These are phyloP conservation scores for Marasmarcha lunaedactyla DNA, from an alignment of 2,888 invertebrate genomes.

Conservation along the genomic window DNA sequence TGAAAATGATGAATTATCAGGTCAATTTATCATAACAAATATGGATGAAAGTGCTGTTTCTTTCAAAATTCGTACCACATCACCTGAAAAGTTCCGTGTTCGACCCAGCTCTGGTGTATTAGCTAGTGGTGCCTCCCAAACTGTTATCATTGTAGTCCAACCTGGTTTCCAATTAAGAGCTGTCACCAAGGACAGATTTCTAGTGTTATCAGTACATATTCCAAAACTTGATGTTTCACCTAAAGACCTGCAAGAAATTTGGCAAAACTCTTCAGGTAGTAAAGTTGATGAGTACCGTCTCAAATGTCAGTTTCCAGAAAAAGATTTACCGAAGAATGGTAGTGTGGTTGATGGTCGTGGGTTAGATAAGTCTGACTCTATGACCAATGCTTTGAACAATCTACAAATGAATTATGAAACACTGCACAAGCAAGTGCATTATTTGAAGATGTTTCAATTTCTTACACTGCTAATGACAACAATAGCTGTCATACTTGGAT, in stretches of 20 bases:
- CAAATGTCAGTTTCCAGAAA: conserved; percentile 73
- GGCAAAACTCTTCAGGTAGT: conserved; percentile 74
- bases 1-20: conserved; percentile 75
- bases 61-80: conserved; percentile 91
- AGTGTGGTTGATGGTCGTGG: conserved; percentile 26
- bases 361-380: conserved; percentile 81
- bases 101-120: conserved; percentile 88
- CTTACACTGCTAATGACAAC: conserved; percentile 36
- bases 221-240: conserved; percentile 67
- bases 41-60: conserved; percentile 63
- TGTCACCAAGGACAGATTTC: conserved; percentile 85
- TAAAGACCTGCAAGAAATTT: conserved; percentile 78
- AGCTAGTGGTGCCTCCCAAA: conserved; percentile 71
- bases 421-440: conserved; percentile 35
- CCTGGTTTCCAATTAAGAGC: conserved; percentile 77
- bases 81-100: conserved; percentile 95
- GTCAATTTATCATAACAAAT: conserved; percentile 78
- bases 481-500: conserved; percentile 35
- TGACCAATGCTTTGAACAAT: conserved; percentile 73
- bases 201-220: conserved; percentile 84
- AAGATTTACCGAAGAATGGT: conserved; percentile 42
- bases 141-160: conserved; percentile 80
- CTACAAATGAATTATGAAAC: conserved; percentile 41
- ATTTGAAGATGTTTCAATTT: conserved; percentile 40
- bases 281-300: conserved; percentile 80